Evolutionary conservation across 2,888 invertebrate species (phyloP).

Genomic region (Drosophila planitibia): DNA sequence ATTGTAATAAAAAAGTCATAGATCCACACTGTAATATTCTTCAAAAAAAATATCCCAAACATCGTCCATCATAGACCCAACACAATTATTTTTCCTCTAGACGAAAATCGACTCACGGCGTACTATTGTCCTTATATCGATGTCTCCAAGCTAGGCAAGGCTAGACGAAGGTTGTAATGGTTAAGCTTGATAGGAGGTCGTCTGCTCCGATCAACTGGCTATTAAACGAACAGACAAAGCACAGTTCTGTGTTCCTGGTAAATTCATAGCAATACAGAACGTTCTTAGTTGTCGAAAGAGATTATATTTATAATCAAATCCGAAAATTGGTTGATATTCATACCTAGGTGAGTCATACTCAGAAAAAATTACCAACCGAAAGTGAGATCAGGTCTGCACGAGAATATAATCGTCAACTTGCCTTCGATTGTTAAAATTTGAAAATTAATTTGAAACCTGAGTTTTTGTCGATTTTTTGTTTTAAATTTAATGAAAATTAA

Average conservation of each 20-base stretch:
- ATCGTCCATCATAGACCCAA: neutral
- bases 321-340: neutral
- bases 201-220: neutral
- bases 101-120: neutral
- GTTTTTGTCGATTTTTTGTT: neutral
- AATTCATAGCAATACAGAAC: neutral
- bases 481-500: neutral
- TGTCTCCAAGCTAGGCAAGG: neutral
- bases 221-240: neutral
- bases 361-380: neutral
- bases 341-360: neutral
- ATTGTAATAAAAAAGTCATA: neutral
- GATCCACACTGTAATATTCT: neutral
- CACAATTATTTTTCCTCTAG: neutral
- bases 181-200: neutral
- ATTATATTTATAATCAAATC: neutral
- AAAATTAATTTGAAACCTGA: neutral
- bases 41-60: neutral
- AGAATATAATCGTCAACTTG: neutral
- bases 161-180: neutral
- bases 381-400: neutral
- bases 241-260: neutral
- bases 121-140: neutral
- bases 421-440: neutral
- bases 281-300: neutral